A percentile compares a stretch with the other conserved stretches of the same genome.
phyloP scores from a whole-genome alignment of 1,140 invertebrate genomes.

The Nylanderia fulva region DNA sequence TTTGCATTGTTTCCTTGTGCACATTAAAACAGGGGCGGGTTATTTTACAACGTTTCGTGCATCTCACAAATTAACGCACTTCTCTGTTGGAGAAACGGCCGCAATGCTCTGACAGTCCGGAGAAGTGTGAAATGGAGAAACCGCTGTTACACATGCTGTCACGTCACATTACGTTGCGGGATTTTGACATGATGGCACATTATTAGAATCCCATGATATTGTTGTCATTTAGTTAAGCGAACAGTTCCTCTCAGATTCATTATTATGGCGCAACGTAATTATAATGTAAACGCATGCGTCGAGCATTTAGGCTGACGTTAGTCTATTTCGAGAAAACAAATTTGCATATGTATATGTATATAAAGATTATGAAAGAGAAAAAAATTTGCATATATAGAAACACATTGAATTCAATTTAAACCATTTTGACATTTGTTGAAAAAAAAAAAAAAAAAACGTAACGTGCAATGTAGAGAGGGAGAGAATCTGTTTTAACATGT shows the following conservation, averaged over 20 bases:
- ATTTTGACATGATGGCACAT: constrained; percentile 54
- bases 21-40: constrained; percentile 13
- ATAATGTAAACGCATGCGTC: constrained; percentile 6
- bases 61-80: constrained; percentile 17
- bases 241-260: neutral
- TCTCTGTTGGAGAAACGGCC: constrained; percentile 23
- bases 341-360: neutral
- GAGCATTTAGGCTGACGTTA: neutral
- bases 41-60: constrained; percentile 1
- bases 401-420: neutral
- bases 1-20: constrained; percentile 25
- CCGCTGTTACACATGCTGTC: constrained; percentile 52
- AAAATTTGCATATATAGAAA: neutral
- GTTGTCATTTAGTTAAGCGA: constrained; percentile 52
- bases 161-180: constrained; percentile 46
- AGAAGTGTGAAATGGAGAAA: constrained; percentile 57
- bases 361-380: neutral
- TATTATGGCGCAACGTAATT: constrained; percentile 31
- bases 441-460: neutral
- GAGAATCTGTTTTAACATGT: constrained; percentile 10
- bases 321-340: neutral
- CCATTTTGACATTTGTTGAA: neutral
- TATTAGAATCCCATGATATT: constrained; percentile 52
- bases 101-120: constrained; percentile 43
- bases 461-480: no score